phyloP scores from a whole-genome alignment of 2,797 vertebrate species.

The Cichlasoma orientale region DNA sequence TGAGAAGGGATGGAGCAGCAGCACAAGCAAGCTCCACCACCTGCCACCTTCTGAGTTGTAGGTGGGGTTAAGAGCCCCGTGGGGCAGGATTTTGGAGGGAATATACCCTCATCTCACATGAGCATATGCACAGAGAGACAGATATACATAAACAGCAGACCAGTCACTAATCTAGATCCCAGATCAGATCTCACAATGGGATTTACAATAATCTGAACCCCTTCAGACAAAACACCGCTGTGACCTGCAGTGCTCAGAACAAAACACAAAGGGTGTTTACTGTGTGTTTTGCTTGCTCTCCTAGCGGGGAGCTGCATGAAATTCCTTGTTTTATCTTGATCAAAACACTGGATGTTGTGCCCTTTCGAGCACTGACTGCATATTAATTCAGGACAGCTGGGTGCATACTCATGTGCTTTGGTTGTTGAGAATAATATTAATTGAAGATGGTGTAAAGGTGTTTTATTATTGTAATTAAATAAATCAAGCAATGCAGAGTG shows the following conservation, averaged over 20 bases:
- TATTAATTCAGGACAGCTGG: background rate
- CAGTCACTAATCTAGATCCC: slow-evolving; percentile 66
- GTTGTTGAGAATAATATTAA: background rate
- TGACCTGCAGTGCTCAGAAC: slow-evolving; percentile 2
- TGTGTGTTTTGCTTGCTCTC: background rate
- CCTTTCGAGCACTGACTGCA: background rate
- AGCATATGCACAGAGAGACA: slow-evolving; percentile 20
- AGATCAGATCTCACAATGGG: slow-evolving; percentile 61
- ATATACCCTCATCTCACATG: slow-evolving; percentile 27
- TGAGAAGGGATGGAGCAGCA: slow-evolving; percentile 18
- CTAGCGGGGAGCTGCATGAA: background rate
- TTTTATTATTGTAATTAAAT: slow-evolving; percentile 29
- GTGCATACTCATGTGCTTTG: background rate
- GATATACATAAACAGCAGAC: slow-evolving; percentile 34
- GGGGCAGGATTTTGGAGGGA: slow-evolving; percentile 17
- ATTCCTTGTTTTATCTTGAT: slow-evolving; percentile 38
- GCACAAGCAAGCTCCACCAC: slow-evolving; percentile 45
- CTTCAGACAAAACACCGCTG: slow-evolving; percentile 59
- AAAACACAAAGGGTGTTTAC: slow-evolving; percentile 59
- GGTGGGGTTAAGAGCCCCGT: slow-evolving; percentile 46
- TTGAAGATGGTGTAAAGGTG: slow-evolving; percentile 7
- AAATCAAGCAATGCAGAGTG: slow-evolving; percentile 22
- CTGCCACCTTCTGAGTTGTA: slow-evolving; percentile 55
- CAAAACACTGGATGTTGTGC: slow-evolving; percentile 32
- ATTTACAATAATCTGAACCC: slow-evolving; percentile 64